Evolutionary conservation across 2,113 vertebrate species (phyloP), one percentile per base, ranked within the genome.

Genomic region (Daboia siamensis): DNA sequence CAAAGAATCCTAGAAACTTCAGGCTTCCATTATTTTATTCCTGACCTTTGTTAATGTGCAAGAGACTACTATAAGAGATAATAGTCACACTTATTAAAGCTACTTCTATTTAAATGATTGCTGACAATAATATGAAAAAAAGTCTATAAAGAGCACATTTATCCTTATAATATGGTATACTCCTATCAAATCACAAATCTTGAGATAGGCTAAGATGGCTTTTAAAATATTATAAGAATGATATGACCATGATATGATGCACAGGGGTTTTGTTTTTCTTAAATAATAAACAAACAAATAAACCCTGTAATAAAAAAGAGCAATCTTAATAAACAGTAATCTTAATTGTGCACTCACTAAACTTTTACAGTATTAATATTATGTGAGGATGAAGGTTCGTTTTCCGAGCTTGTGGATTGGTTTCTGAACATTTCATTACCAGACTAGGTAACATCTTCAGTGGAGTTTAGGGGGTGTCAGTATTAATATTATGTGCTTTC

Each of bases 1-100:
- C 96, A 97, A 97, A 97, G 94, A 95, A 93, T 95, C 92, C 93
- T 96, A 94, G 91, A 96, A 94, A 95, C 95, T 96, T 96, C 97
- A 96, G 96, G 92, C 89, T 91, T 94, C 94, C 95, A 94, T 94
- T 96, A 93, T 94, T 97, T 80, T 90, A 94, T 96, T 94, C 4
- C 2, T 95, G 95, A 97, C 94, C 94, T 96, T 96, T 96, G 95
- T 96, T 96, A 92, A 95, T 96, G 95, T 93, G 95, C 95, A 97
- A 93, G 95, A 94, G 95, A 96, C 95, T 95, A 59, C 90, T 94
- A 93, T 55, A 93, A 93, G 94, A 89, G 94, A 57, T 94, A 94
- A 96, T 93, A 92, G 93, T 93, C 96, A 89, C 0, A 1, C 94
- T 95, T 93, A 95, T 86, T 92, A 93, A 95, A 95, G 96, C 91